These are phyloP conservation scores for Aphrophora alni DNA, from an alignment of 2,888 invertebrate species.

Conservation along the genomic window DNA sequence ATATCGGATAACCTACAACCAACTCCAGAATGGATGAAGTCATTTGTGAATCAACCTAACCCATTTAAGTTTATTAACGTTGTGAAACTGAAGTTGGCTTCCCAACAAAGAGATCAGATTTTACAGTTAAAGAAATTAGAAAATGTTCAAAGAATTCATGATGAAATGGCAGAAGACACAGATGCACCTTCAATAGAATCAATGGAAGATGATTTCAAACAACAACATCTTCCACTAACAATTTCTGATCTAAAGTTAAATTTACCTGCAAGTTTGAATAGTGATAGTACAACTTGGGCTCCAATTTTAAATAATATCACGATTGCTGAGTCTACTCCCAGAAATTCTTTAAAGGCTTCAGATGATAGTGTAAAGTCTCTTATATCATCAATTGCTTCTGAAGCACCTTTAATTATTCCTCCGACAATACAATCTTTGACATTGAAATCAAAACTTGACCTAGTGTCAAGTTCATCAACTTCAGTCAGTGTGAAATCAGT, in stretches of 20 bases:
- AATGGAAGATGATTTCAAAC: conserved; percentile 35
- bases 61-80: conserved; percentile 26
- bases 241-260: conserved; percentile 25
- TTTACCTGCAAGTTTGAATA: background rate
- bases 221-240: conserved; percentile 12
- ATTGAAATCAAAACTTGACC: background rate
- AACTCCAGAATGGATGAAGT: conserved; percentile 12
- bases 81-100: conserved; percentile 25
- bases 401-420: background rate
- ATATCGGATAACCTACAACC: background rate
- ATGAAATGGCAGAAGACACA: conserved; percentile 27
- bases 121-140: background rate
- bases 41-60: conserved; percentile 21
- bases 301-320: background rate
- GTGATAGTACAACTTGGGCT: background rate
- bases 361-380: background rate
- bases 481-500: background rate
- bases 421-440: conserved; percentile 11
- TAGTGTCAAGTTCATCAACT: background rate
- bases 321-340: background rate
- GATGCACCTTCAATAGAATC: conserved; percentile 35
- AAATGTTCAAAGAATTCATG: conserved; percentile 42
- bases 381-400: background rate
- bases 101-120: conserved; percentile 12
- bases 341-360: background rate